Evolutionary conservation across 2,888 invertebrate species (phyloP).

Genomic region (Rutpela maculata): DNA sequence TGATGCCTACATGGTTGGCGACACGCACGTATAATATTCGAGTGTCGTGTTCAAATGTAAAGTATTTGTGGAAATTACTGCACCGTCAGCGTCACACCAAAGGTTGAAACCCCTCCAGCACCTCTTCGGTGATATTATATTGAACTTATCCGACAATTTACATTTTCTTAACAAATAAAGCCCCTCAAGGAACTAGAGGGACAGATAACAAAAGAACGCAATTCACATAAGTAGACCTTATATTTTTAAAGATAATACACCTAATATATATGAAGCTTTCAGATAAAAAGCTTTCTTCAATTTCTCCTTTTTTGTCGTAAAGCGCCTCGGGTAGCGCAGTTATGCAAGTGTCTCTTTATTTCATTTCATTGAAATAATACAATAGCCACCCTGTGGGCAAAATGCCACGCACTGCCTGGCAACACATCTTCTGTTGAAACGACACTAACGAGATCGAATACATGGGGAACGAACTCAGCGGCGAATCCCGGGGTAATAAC

Average conservation of each 20-base stretch:
- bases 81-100: no score
- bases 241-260: slow-evolving; percentile 39
- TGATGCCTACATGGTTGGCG: no score
- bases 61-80: no score
- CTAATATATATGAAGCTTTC: slow-evolving; percentile 38
- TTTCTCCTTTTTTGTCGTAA: slow-evolving; percentile 32
- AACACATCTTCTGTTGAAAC: slow-evolving; percentile 19
- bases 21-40: no score
- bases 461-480: slow-evolving; percentile 21
- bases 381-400: slow-evolving; percentile 38
- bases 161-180: slow-evolving; percentile 14
- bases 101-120: no score
- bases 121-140: neutral
- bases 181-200: slow-evolving; percentile 8
- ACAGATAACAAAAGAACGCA: slow-evolving; percentile 25
- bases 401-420: slow-evolving; percentile 18
- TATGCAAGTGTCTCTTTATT: slow-evolving; percentile 33
- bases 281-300: slow-evolving; percentile 41
- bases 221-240: slow-evolving; percentile 35
- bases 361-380: slow-evolving; percentile 36
- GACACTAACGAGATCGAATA: slow-evolving; percentile 33
- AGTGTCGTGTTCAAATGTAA: no score
- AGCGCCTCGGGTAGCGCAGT: slow-evolving; percentile 35
- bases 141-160: neutral
- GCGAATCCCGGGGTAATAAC: slow-evolving; percentile 16